phyloP scores from a whole-genome alignment of 2,797 vertebrate species.

The Labeo calbasu region DNA sequence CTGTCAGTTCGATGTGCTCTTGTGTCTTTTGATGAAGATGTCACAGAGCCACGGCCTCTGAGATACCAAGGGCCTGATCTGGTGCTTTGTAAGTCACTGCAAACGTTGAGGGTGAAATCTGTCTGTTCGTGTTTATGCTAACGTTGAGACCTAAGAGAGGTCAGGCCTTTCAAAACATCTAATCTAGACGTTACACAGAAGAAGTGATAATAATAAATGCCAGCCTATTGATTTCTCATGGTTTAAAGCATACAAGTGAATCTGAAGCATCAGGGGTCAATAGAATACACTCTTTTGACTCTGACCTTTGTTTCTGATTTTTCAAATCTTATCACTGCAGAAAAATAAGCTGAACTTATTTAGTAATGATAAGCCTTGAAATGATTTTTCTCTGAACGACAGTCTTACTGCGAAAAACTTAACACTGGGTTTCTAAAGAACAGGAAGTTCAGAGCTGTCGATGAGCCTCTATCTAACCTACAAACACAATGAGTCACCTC shows the following conservation, averaged over 20 bases:
- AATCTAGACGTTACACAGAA: constrained; percentile 6
- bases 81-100: constrained; percentile 3
- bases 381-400: background rate
- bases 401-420: background rate
- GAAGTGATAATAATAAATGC: constrained; percentile 23
- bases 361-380: background rate
- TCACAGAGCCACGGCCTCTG: background rate
- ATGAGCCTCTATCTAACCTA: constrained; percentile 18
- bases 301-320: constrained; percentile 2
- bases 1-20: constrained; percentile 18
- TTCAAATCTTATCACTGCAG: background rate
- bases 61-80: constrained; percentile 3
- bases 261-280: background rate
- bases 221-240: constrained; percentile 28
- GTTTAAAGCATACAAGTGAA: background rate
- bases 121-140: constrained; percentile 16
- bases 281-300: background rate
- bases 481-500: background rate
- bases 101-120: constrained; percentile 29
- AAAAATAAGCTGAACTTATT: background rate
- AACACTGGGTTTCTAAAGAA: background rate
- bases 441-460: background rate
- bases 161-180: constrained; percentile 15
- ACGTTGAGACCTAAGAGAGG: constrained; percentile 17
- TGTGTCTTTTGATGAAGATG: constrained; percentile 33